Evolutionary conservation across 2,888 invertebrate genomes (phyloP), one percentile per base, ranked within the genome.

Genomic region (Salticus scenicus): DNA sequence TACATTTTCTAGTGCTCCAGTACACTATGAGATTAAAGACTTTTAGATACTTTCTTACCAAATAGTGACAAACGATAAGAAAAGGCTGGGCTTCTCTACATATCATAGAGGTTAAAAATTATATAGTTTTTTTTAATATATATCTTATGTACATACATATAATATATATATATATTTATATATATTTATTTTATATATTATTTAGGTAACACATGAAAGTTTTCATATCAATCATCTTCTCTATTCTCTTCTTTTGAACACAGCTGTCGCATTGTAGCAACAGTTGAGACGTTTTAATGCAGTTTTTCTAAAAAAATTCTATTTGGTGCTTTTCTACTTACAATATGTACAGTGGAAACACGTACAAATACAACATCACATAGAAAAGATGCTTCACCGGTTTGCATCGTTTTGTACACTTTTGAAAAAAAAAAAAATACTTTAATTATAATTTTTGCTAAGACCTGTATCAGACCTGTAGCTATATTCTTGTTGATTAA

Each of bases 351-450:
- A 86, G 86, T 86, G 86, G 71, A 74, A 80, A 86, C 71, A 80
- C 75, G 51, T 86, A 86, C 80, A 86, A 86, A 86, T 86, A 86
- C 79, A 86, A 86, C 86, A 86, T 79, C 84, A 86, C 86, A 86
- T 86, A 86, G 75, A 86, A 86, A 86, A 86, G 84, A 84, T 73
- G 84, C 84, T 17, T 17, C 51, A 17, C 1, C 63, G 27, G 14
- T 67, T 73, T 51, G 69, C 75, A 70, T 74, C 74, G 31, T 72
- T 86, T 86, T 86, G 86, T 86, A 86, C 86, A 86, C 31, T 86
- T 80, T 57, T 70, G 73, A 72, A 73, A 82, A 81, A 41, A 76
- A 64, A 71, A 28, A 63, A 64, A 41, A 74, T 70, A 31, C 20
- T 76, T 71, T 24, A 28, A 57, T 74, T 67, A 69, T 67, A 72